Conservation (phyloP, 1,140 invertebrate species). For the Bombus picipes region DNA sequence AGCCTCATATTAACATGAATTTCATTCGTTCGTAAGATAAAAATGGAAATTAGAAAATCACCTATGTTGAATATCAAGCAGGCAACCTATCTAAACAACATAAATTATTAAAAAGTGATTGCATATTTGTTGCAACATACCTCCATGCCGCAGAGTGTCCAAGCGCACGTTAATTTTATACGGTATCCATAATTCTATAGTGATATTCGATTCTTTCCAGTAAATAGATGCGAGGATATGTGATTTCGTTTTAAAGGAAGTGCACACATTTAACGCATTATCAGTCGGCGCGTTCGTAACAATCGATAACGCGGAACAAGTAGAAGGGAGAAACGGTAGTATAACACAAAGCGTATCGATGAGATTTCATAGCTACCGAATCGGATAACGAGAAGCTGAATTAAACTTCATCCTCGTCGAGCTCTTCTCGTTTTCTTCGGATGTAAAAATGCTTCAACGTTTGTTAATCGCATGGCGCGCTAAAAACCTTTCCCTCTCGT, state of each 20-base stretch:
- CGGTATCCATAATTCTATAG: background rate
- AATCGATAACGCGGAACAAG: conserved; percentile 62
- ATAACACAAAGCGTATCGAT: conserved; percentile 48
- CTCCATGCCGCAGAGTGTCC: conserved; percentile 19
- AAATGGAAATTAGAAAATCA: too few relatives aligned
- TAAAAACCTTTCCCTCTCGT: conserved; percentile 34
- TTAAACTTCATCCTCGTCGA: conserved; percentile 14
- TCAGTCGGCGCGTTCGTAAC: conserved; percentile 63
- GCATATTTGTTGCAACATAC: background rate
- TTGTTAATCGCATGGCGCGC: conserved; percentile 37
- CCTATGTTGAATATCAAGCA: too few relatives aligned
- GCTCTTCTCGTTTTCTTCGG: background rate
- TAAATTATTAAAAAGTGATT: background rate
- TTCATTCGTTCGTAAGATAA: background rate
- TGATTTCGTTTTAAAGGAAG: conserved; percentile 45
- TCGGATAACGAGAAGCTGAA: background rate
- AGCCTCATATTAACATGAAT: background rate
- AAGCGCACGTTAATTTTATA: conserved; percentile 14
- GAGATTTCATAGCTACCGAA: conserved; percentile 50
- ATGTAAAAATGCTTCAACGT: background rate
- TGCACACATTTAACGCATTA: conserved; percentile 65
- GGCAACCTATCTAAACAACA: background rate
- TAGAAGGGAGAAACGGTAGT: conserved; percentile 64
- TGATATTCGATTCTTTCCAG: conserved; percentile 20
- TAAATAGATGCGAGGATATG: conserved; percentile 15